Evolutionary conservation across 2,888 invertebrate genomes (phyloP), one percentile per base, ranked within the genome.

Genomic region (Limenitis camilla): DNA sequence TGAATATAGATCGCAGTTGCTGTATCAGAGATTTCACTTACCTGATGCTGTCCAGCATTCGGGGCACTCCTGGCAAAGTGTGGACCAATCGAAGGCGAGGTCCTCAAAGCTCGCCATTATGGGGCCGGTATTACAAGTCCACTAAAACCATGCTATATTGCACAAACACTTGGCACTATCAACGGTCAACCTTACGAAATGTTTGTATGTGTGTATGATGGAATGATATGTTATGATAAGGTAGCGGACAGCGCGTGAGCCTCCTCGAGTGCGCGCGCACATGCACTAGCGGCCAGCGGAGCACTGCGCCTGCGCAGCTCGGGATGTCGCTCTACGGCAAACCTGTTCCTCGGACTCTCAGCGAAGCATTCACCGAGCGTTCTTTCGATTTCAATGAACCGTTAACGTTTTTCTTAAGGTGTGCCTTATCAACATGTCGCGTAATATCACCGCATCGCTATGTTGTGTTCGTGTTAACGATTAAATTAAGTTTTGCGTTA

Each of bases 61-160:
- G 28, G 89, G 81, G 61, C 89, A 89, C 60, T 90, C 90, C 77
- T 90, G 89, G 71, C 90, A 89, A 52, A 92, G 85, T 73, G 89
- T 81, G 62, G 87, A 86, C 92, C 92, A 92, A 74, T 92, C 92
- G 72, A 88, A 86, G 69, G 90, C 83, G 65, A 92, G 86, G 71
- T 92, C 91, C 68, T 89, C 84, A 74, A 89, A 90, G 74, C 89
- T 90, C 67, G 92, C 91, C 92, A 92, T 92, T 56, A 48, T 69
- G 68, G 54, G 61, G 59, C 61, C 70, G 68, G 70, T 68, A 69
- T 61, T 51, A 63, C 66, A 63, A 72, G 73, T 74, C 66, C 73
- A 72, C 72, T 64, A 58, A 64, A 74, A 77, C 52, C 63, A 63
- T 78, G 65, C 68, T 74, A 75, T 69, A 60, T 61, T 59, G 56